Base-by-base conservation (phyloP, 2,888 invertebrate species). In the Empis livida region DNA sequence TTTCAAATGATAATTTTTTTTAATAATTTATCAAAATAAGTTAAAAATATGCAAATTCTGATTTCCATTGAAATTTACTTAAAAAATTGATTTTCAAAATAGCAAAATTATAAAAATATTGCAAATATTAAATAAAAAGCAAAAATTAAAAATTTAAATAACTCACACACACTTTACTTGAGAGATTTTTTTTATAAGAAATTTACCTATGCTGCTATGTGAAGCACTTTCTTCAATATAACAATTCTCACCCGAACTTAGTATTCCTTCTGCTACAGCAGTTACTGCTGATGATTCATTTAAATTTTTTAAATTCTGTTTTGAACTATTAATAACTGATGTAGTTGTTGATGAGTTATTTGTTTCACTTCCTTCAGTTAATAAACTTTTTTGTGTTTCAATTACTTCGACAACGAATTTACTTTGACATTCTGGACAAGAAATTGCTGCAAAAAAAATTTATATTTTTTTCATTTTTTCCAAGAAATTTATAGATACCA, bases 401-500 rank as follows among this genome's bases (percentile, higher is more conserved):
- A 60, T 59, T 5, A 68, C 59, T 59, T 70, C 69, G n/a, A 65
- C 62, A 2, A 81, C 76, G 48, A 77, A 67, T 2, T 70, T 71
- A 56, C 80, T 79, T 41, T 71, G 65, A 56, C 81, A 81, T 15
- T 72, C 70, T 2, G 79, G 78, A 61, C 81, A 81, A 31, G 59
- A 57, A 8, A 70, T 58, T 20, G 58, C 68, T 68, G 17, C 5
- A 44, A 31, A 14, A 42, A 40, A 44, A 43, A 37, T 23, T 15
- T 5, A 47, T 39, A n/a, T n/a, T n/a, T n/a, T n/a, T n/a, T n/a
- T n/a, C n/a, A n/a, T n/a, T n/a, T n/a, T n/a, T n/a, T n/a, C n/a
- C n/a, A n/a, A n/a, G n/a, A n/a, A n/a, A 13, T 16, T 16, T 10
- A 5, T 30, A 44, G 44, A 48, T 56, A 65, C 68, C 62, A 16